These are phyloP conservation scores for Enteromius mattozi DNA, from an alignment of 2,797 vertebrate genomes.

Conservation along the genomic window DNA sequence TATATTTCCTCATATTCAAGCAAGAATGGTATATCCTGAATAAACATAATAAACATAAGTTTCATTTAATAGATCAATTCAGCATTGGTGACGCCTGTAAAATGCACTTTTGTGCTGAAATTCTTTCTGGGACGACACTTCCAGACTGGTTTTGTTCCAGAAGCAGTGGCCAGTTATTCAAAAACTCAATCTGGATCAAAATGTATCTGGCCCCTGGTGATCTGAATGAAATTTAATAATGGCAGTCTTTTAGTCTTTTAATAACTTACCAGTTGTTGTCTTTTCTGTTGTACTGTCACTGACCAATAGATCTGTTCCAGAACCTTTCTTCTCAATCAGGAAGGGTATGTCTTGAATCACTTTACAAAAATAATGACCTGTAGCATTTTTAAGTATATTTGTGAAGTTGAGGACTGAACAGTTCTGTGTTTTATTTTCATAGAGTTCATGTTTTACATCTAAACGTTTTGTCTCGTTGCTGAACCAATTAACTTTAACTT, in stretches of 20 bases:
- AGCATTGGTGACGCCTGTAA: neutral
- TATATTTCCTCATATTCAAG: neutral
- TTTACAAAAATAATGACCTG: neutral
- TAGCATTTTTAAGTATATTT: neutral
- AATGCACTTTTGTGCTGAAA: neutral
- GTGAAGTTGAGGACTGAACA: neutral
- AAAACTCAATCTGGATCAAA: too few species aligned
- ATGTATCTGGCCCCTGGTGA: neutral
- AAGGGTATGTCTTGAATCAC: neutral
- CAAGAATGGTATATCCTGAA: neutral
- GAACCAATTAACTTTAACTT: neutral
- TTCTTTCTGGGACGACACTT: neutral
- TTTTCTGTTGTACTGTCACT: too few species aligned
- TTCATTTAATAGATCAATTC: neutral
- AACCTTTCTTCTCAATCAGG: fast-evolving
- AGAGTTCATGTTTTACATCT: neutral
- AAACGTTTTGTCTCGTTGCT: neutral
- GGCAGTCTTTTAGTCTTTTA: neutral
- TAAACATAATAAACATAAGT: neutral
- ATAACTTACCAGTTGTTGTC: neutral
- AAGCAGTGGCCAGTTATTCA: neutral
- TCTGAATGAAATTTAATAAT: neutral
- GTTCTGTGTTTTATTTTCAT: neutral
- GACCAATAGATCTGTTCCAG: neutral
- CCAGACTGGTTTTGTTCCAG: neutral